Percentiles rank a stretch among this genome's conserved stretches.
phyloP scores from a whole-genome alignment of 2,888 invertebrate genomes.

The Chrysopilus asiliformis region DNA sequence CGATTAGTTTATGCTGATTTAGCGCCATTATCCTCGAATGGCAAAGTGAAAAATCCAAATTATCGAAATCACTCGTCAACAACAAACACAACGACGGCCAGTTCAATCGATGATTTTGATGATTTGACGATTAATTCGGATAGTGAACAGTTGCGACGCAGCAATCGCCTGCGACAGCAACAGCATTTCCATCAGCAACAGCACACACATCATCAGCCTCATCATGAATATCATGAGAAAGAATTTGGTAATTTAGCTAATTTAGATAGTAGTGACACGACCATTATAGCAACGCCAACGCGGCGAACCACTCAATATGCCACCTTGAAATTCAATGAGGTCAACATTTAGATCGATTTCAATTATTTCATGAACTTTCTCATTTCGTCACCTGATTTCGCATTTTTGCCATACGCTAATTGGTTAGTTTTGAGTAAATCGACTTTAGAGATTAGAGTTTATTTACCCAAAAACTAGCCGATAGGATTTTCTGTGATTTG shows the following conservation, averaged over 20 bases:
- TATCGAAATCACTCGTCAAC: not conserved
- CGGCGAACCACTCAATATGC: constrained; percentile 46
- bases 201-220: not conserved
- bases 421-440: no score
- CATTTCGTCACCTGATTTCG: no score
- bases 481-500: no score
- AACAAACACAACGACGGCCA: not conserved
- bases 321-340: constrained; percentile 51
- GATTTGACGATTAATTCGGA: constrained; percentile 14
- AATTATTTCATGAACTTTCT: no score
- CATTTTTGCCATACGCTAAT: no score
- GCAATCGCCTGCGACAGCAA: not conserved
- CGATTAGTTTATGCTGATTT: constrained; percentile 36
- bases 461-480: no score
- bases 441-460: no score
- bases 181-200: not conserved
- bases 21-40: constrained; percentile 7
- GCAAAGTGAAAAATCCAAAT: not conserved
- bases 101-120: constrained; percentile 10
- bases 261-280: constrained; percentile 4
- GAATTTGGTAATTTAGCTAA: not conserved
- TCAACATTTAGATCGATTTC: constrained; percentile 30
- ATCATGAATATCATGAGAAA: not conserved
- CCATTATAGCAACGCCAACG: constrained; percentile 13
- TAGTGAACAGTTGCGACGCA: constrained; percentile 12